A percentile compares a stretch with the other conserved stretches of the same genome.
phyloP scores from a whole-genome alignment of 2,888 invertebrate species.

The Gerosis bhagava region DNA sequence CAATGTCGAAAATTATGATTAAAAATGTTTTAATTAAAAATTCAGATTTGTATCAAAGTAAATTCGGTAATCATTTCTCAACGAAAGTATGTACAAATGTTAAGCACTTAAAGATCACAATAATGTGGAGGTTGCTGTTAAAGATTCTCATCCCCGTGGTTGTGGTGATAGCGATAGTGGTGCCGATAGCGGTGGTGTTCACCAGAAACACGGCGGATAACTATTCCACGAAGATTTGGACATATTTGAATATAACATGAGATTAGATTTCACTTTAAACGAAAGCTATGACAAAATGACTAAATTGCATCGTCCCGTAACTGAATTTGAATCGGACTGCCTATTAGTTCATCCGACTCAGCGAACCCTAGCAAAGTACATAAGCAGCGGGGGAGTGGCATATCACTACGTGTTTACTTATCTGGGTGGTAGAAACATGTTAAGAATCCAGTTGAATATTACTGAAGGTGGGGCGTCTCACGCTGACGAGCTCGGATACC shows the following conservation, averaged over 20 bases:
- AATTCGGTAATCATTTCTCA: too few species aligned
- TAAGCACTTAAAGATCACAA: too few species aligned
- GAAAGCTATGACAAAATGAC: constrained; percentile 34
- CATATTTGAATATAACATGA: constrained; percentile 15
- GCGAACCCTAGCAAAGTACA: constrained; percentile 43
- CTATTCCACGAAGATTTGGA: constrained; percentile 39
- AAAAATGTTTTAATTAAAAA: too few species aligned
- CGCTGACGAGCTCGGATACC: constrained; percentile 47
- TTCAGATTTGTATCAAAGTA: too few species aligned
- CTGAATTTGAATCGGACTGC: constrained; percentile 48
- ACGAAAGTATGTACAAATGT: too few species aligned
- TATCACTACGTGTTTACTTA: constrained; percentile 55
- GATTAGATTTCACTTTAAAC: constrained; percentile 1
- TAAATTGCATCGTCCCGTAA: constrained; percentile 34
- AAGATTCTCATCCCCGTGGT: background rate
- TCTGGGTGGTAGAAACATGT: constrained; percentile 49
- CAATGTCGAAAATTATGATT: too few species aligned
- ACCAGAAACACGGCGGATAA: constrained; percentile 25
- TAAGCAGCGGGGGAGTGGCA: constrained; percentile 39
- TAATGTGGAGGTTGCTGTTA: background rate
- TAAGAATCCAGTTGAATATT: constrained; percentile 38
- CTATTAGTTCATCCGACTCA: constrained; percentile 41
- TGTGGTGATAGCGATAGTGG: background rate
- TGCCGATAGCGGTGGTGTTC: constrained; percentile 4
- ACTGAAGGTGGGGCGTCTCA: constrained; percentile 40